Evolutionary conservation across 2,113 vertebrate species (phyloP), one percentile per base, ranked within the genome.

Genomic region (Chlorocebus sabaeus): DNA sequence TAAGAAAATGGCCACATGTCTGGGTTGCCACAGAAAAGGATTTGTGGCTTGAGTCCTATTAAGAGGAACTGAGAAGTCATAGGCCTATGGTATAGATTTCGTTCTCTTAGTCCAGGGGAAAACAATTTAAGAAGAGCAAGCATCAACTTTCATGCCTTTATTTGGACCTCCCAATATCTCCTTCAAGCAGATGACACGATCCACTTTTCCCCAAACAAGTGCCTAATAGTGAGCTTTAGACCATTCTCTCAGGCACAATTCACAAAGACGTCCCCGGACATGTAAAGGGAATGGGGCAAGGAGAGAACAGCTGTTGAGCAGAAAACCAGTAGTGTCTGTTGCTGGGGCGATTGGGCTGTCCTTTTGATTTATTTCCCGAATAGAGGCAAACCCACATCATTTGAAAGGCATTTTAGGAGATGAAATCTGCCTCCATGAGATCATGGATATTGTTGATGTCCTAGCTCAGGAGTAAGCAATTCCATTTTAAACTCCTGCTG

Each of bases 371-470:
- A 76, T 59, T 80, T 78, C 67, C 35, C 40, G 64, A 45, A 23
- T 2, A 76, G 93, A 95, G 25, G 52, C 79, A 81, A 96, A 75
- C 23, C 7, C 40, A 96, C 92, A 78, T 84, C 84, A 96, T 67
- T 67, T 84, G 43, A 80, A 80, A 97, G 40, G 70, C 83, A 91
- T 90, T 90, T 90, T 55, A 45, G 50, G 57, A 79, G 75, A 72
- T 67, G 35, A 80, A 30, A 84, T 68, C 61, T 61, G 38, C 38
- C 11, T 95, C 76, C 43, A 38, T 97, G 96, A 96, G 83, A 52
- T 97, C 93, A 87, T 78, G 75, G 57, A n/a, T 82, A 90, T 17
- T 52, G n/a, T 40, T 61, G 57, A 57, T 76, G 17, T 80, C 87
- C 92, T 81, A 83, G 32, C 40, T 78, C 45, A 75, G 50, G 17